Conservation (phyloP, 2,113 vertebrate genomes). For the Malaclemys terrapin region DNA sequence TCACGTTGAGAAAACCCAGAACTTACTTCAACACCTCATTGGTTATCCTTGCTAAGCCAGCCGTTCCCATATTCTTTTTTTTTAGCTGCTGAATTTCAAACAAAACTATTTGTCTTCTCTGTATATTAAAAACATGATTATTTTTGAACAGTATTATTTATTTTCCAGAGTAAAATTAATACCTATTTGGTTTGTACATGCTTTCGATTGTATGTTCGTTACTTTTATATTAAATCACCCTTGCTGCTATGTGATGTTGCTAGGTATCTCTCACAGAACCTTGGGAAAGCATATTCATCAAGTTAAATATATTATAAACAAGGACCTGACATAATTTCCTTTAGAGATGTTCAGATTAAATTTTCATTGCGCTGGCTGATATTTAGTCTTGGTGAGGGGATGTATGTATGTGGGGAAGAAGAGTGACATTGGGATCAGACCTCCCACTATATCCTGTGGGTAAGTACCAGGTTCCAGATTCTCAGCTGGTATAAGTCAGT, state of each 20-base stretch:
- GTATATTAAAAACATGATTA: conserved; percentile 34
- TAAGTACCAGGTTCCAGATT: conserved; percentile 35
- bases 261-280: conserved; percentile 54
- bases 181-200: conserved; percentile 13
- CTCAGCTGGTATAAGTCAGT: neutral
- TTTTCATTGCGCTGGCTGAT: neutral
- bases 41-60: conserved; percentile 41
- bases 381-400: neutral
- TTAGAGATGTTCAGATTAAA: conserved; percentile 61
- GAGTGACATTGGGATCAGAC: neutral
- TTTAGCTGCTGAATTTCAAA: conserved; percentile 15
- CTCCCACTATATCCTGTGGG: neutral
- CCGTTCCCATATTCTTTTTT: conserved; percentile 14
- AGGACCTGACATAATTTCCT: conserved; percentile 40
- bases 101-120: conserved; percentile 19
- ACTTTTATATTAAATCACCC: conserved; percentile 26
- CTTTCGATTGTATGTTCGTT: conserved; percentile 38
- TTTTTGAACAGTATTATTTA: conserved; percentile 20
- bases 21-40: conserved; percentile 61
- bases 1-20: neutral
- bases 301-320: conserved; percentile 56
- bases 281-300: conserved; percentile 33
- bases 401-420: neutral
- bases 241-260: conserved; percentile 56
- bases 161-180: conserved; percentile 29